Percentiles rank a stretch among this genome's conserved stretches.
phyloP scores from a whole-genome alignment of 2,797 vertebrate species.

The Naso thynnoides region DNA sequence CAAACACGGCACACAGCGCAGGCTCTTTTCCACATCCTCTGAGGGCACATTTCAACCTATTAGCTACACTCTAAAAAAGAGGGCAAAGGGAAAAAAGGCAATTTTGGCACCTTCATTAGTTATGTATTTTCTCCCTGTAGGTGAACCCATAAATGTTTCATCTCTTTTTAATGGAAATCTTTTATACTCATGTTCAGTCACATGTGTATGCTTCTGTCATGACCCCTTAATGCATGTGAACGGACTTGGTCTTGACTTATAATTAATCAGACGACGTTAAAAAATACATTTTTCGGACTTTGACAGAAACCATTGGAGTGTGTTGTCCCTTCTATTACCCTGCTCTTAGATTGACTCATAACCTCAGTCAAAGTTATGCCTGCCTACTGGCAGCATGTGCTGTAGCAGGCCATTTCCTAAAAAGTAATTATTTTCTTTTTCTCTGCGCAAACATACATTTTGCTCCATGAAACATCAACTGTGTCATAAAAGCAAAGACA shows the following conservation, averaged over 20 bases:
- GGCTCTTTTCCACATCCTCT: slow-evolving; percentile 37
- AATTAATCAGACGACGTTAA: not conserved
- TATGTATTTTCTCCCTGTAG: slow-evolving; percentile 33
- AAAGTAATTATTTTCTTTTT: too few relatives aligned
- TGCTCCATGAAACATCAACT: too few relatives aligned
- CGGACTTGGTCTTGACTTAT: slow-evolving; percentile 11
- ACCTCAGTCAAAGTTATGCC: too few relatives aligned
- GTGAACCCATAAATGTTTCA: slow-evolving; percentile 24
- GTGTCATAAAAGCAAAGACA: not conserved
- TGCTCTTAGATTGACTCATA: too few relatives aligned
- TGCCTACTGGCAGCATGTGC: too few relatives aligned
- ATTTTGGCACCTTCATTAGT: slow-evolving; percentile 22
- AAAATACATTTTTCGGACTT: not conserved
- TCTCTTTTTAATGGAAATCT: slow-evolving; percentile 28
- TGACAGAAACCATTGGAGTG: too few relatives aligned
- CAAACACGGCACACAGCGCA: slow-evolving; percentile 25
- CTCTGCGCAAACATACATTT: too few relatives aligned
- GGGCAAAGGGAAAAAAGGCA: not conserved
- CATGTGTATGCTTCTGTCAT: not conserved
- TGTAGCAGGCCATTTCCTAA: too few relatives aligned
- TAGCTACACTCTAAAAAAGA: slow-evolving; percentile 35
- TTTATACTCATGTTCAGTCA: slow-evolving; percentile 16
- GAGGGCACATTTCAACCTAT: slow-evolving; percentile 54
- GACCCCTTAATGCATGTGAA: not conserved
- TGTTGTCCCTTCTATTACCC: too few relatives aligned